Conservation (phyloP, 2,113 vertebrate genomes). For the Neotoma lepida region DNA sequence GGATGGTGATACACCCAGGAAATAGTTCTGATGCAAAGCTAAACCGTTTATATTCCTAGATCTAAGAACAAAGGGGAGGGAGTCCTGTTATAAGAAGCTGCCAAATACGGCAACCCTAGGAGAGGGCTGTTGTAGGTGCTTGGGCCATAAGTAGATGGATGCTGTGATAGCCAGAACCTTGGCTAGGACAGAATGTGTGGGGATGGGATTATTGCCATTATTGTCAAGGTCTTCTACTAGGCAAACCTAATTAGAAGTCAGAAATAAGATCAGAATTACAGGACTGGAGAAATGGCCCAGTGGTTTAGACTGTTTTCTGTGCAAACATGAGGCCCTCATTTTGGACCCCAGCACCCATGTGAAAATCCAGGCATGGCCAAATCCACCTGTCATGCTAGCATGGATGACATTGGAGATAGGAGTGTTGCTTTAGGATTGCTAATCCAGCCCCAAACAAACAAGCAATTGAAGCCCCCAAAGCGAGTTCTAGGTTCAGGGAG, state of each 20-base stretch:
- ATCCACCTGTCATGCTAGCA: background rate
- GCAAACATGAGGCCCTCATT: background rate
- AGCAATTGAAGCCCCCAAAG: background rate
- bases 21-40: background rate
- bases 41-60: background rate
- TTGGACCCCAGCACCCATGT: background rate
- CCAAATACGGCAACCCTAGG: background rate
- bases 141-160: background rate
- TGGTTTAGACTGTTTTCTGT: background rate
- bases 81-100: background rate
- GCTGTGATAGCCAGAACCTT: background rate
- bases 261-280: slow-evolving; percentile 7
- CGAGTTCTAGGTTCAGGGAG: too few species aligned
- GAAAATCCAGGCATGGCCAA: background rate
- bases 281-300: background rate
- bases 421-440: background rate
- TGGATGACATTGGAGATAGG: background rate
- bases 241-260: background rate
- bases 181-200: background rate
- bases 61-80: background rate
- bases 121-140: background rate
- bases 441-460: background rate
- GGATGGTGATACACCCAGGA: background rate
- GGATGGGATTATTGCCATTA: background rate
- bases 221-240: background rate